Evolutionary conservation across 2,113 vertebrate genomes (phyloP).

Genomic region (Cebidichthys violaceus): DNA sequence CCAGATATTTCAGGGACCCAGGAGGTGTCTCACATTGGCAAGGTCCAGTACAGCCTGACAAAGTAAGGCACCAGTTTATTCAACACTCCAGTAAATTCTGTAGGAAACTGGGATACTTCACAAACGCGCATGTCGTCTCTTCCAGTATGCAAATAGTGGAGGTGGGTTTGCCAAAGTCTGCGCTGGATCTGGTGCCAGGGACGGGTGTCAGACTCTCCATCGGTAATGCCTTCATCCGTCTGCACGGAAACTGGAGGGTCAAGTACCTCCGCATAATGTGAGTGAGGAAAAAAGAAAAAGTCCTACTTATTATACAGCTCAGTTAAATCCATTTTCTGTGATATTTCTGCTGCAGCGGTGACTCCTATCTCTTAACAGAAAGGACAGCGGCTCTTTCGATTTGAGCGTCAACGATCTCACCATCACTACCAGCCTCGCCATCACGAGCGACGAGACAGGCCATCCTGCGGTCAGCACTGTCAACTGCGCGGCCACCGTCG

Average conservation of each 20-base stretch:
- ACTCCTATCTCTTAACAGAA: conserved; percentile 61
- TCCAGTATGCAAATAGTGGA: conserved; percentile 74
- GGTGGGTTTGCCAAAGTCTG: conserved; percentile 77
- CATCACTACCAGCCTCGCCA: conserved; percentile 58
- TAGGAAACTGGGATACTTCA: background rate
- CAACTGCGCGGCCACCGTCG: conserved; percentile 69
- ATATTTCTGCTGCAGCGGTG: background rate
- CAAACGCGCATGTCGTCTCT: background rate
- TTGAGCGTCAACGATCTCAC: conserved; percentile 71
- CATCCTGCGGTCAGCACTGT: conserved; percentile 68
- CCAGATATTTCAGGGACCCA: conserved; percentile 78
- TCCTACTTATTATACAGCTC: fast-evolving
- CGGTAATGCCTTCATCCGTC: conserved; percentile 71
- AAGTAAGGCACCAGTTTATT: conserved; percentile 65
- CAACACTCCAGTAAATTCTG: background rate
- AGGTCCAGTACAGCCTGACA: conserved; percentile 80
- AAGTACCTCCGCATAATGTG: conserved; percentile 79
- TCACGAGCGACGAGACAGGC: conserved; percentile 77
- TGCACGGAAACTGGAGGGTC: conserved; percentile 83
- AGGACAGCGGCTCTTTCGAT: conserved; percentile 81
- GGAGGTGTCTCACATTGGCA: conserved; percentile 74
- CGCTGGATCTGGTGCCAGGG: conserved; percentile 69
- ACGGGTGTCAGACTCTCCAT: conserved; percentile 77
- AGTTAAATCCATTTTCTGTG: background rate
- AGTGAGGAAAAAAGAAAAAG: conserved; percentile 16